Base-by-base conservation (phyloP, 1,140 invertebrate genomes). In the Rhopalosiphum padi region DNA sequence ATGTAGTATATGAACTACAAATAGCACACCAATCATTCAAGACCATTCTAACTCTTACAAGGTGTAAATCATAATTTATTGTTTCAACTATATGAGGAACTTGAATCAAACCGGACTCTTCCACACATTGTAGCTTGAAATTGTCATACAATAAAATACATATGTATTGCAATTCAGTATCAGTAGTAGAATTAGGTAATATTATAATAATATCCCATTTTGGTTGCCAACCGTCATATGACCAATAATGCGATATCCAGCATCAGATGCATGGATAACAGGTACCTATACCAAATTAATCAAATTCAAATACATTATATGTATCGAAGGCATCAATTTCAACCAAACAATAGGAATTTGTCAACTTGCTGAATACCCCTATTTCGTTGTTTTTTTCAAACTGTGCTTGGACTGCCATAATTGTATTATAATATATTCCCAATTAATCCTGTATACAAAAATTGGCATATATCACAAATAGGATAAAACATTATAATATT, bases 311-410 rank as follows among this genome's bases (percentile, higher is more conserved):
- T 86, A 98, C 97, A 96, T 98, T 98, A 95, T 94, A 99, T 95
- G 99, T 99, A 95, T 99, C 98, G 2, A 98, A 99, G 35, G 98
- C 99, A 88, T 99, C 99, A 94, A 99, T 99, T 30, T 98, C 99
- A 51, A 99, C 98, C 85, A 99, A 96, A 95, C 99, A 99, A 95
- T 99, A 99, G 8, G 98, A 96, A 96, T 99, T 99, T 94, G 99
- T 99, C 91, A 99, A 95, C 96, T 99, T 99, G 55, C 98, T 97
- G 95, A 99, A 99, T 51, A 99, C 99, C 83, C 99, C 99, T 90
- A 99, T 97, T 96, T 99, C 99, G 95, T 99, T 99, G 96, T 99
- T 99, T 95, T 99, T 99, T 96, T 99, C 99, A 95, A 99, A 99
- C 96, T 99, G 98, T 85, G 98, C 97, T 94, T 99, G 97, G 60